phyloP scores from a whole-genome alignment of 2,888 invertebrate genomes.

The Mimas tiliae region DNA sequence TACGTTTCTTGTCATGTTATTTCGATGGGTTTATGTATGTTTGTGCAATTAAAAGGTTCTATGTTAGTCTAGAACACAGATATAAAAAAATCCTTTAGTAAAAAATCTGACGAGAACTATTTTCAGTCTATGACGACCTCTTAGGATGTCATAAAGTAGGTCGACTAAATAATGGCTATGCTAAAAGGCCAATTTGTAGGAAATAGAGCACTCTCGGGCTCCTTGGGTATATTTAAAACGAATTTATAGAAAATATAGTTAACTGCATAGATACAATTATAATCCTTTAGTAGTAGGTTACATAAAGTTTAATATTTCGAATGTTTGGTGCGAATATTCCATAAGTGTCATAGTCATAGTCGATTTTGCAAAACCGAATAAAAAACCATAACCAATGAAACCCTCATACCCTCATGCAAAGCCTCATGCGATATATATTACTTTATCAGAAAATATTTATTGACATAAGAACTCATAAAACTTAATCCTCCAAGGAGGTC shows the following conservation, averaged over 20 bases:
- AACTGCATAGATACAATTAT: no score
- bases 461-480: background rate
- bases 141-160: constrained; percentile 35
- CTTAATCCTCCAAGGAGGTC: background rate
- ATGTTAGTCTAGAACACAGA: no score
- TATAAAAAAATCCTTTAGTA: no score
- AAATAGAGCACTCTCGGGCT: constrained; percentile 12
- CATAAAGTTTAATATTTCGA: no score
- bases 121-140: background rate
- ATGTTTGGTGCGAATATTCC: no score
- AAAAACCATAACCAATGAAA: background rate
- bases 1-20: no score
- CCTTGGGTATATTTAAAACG: background rate
- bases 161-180: constrained; percentile 43
- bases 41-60: no score
- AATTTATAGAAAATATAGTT: background rate
- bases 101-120: background rate
- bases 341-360: no score
- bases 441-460: background rate
- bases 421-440: background rate
- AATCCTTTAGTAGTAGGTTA: no score
- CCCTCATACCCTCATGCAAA: no score
- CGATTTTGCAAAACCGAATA: no score
- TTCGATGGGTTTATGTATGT: no score
- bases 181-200: constrained; percentile 40